These are phyloP conservation scores for Drosophila silvestris DNA, from an alignment of 2,888 invertebrate genomes.

Conservation along the genomic window DNA sequence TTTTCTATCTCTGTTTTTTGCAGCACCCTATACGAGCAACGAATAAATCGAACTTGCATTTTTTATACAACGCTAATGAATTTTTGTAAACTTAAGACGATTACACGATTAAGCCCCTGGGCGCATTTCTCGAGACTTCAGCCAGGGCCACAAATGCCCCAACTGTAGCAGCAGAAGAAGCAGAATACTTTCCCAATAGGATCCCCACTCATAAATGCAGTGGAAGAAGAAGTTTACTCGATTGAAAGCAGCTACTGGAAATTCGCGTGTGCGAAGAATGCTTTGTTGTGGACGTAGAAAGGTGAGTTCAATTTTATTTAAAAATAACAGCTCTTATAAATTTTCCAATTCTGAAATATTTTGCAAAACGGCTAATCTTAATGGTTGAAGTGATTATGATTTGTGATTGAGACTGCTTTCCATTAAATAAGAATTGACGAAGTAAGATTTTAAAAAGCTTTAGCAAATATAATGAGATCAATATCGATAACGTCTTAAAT, in stretches of 20 bases:
- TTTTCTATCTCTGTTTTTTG: constrained; percentile 15
- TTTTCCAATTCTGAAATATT: not conserved
- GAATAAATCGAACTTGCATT: constrained; percentile 72
- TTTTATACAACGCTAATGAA: constrained; percentile 55
- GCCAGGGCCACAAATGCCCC: constrained; percentile 55
- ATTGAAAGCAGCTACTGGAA: constrained; percentile 90
- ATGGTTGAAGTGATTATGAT: not conserved
- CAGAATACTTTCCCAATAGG: constrained; percentile 63
- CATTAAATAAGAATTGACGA: not conserved
- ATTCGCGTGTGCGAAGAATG: constrained; percentile 94
- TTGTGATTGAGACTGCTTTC: not conserved
- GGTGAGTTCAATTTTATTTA: constrained; percentile 87
- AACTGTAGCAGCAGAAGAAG: constrained; percentile 60
- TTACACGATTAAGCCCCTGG: constrained; percentile 33
- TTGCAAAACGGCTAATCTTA: not conserved
- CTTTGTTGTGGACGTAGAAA: constrained; percentile 98
- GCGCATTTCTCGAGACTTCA: constrained; percentile 54
- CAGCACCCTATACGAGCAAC: constrained; percentile 69
- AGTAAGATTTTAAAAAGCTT: not conserved
- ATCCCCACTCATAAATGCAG: constrained; percentile 88
- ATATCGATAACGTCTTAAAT: not conserved
- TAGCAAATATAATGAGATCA: not conserved
- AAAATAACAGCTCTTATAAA: not conserved
- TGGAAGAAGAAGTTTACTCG: constrained; percentile 93
- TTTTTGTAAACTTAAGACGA: constrained; percentile 64